phyloP scores from a whole-genome alignment of 2,797 vertebrate genomes.

The Chelidonichthys spinosus region DNA sequence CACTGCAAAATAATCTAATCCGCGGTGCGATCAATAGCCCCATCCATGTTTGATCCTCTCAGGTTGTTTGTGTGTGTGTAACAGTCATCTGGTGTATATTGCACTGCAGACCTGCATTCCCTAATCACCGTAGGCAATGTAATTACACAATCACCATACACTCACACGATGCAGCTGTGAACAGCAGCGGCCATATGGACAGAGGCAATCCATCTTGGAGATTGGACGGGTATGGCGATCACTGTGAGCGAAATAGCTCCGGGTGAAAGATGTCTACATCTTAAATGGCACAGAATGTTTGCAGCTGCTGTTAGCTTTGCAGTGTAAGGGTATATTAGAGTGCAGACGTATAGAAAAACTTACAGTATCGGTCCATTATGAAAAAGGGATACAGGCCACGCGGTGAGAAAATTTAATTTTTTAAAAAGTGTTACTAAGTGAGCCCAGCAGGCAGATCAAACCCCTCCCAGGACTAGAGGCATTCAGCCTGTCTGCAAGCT shows the following conservation, averaged over 20 bases:
- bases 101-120: constrained; percentile 37
- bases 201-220: constrained; percentile 60
- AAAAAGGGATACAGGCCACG: constrained; percentile 17
- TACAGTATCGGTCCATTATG: background rate
- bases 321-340: background rate
- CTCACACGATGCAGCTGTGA: constrained; percentile 62
- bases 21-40: constrained; percentile 28
- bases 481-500: constrained; percentile 47
- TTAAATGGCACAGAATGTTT: constrained; percentile 27
- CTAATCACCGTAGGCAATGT: constrained; percentile 60
- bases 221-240: constrained; percentile 62
- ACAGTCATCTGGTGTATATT: constrained; percentile 47
- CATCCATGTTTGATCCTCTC: constrained; percentile 42
- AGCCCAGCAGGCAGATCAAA: constrained; percentile 40
- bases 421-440: constrained; percentile 25
- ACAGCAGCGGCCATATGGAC: constrained; percentile 63
- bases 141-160: constrained; percentile 70
- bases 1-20: constrained; percentile 36
- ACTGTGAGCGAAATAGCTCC: constrained; percentile 48
- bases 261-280: constrained; percentile 42
- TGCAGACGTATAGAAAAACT: background rate
- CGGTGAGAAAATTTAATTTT: constrained; percentile 37
- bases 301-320: constrained; percentile 14
- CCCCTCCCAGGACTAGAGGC: constrained; percentile 37
- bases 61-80: constrained; percentile 24